phyloP scores from a whole-genome alignment of 2,113 vertebrate genomes.

The Galeopterus variegatus region DNA sequence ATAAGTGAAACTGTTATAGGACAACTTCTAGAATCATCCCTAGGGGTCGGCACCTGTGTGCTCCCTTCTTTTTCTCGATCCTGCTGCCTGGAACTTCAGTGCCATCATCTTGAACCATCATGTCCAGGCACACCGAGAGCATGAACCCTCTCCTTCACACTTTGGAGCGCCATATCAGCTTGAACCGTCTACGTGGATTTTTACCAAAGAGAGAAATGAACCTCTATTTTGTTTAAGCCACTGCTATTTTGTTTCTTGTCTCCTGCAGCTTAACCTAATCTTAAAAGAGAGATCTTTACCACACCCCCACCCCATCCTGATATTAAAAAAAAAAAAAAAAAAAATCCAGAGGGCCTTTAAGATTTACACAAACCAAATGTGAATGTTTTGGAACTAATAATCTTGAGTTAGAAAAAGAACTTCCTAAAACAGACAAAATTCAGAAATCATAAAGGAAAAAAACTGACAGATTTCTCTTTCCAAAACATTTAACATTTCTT shows the following conservation, averaged over 20 bases:
- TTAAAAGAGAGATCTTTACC: neutral
- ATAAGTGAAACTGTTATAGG: neutral
- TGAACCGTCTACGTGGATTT: neutral
- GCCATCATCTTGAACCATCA: neutral
- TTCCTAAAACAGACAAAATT: neutral
- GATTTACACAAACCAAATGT: neutral
- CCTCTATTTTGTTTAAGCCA: neutral
- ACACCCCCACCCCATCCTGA: neutral
- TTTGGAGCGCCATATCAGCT: neutral
- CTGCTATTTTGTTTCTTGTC: neutral
- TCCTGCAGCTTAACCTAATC: neutral
- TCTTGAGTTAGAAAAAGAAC: neutral
- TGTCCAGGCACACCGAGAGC: neutral
- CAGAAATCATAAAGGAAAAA: constrained; percentile 14
- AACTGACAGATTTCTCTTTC: neutral
- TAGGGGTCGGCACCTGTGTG: neutral
- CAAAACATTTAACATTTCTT: neutral
- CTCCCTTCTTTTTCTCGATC: neutral
- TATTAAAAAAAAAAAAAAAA: neutral
- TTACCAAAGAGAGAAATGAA: neutral
- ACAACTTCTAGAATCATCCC: neutral
- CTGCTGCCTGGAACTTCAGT: neutral
- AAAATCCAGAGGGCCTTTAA: neutral
- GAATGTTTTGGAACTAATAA: neutral
- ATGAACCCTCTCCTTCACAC: neutral